These are phyloP conservation scores for Melipona quadrifasciata DNA, from an alignment of 1,140 invertebrate species.

Conservation along the genomic window DNA sequence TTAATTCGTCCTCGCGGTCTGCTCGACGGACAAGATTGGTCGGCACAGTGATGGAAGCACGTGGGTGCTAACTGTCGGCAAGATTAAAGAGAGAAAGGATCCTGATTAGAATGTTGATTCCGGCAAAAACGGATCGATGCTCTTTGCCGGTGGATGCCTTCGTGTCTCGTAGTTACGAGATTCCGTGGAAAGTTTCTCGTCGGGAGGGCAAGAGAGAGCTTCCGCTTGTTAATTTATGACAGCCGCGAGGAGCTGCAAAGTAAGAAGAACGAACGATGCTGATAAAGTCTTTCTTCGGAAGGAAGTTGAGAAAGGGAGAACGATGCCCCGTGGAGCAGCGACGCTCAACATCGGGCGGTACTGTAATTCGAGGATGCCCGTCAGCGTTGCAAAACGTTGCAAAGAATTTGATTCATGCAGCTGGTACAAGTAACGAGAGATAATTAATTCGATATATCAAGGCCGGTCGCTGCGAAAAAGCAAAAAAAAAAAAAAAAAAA, in stretches of 20 bases:
- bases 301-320: no score
- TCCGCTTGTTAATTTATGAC: slow-evolving; percentile 22
- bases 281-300: neutral
- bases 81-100: slow-evolving; percentile 5
- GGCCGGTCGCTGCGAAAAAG: neutral
- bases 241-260: neutral
- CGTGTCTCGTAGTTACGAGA: slow-evolving; percentile 11
- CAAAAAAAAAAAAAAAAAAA: neutral
- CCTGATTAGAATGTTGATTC: slow-evolving; percentile 43
- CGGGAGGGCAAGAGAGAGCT: neutral
- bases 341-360: neutral
- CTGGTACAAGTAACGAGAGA: neutral
- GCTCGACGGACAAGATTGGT: neutral
- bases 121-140: slow-evolving; percentile 18
- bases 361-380: neutral
- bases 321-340: neutral
- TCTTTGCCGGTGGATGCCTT: neutral
- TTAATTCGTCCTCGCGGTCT: neutral
- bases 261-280: neutral
- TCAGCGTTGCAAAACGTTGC: neutral
- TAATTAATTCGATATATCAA: slow-evolving; percentile 1
- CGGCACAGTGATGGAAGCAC: neutral
- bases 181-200: neutral
- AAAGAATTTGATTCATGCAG: neutral
- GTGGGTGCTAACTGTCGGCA: neutral